Evolutionary conservation across 2,888 invertebrate genomes (phyloP), one percentile per base, ranked within the genome.

Genomic region (Nomada hirtipes): DNA sequence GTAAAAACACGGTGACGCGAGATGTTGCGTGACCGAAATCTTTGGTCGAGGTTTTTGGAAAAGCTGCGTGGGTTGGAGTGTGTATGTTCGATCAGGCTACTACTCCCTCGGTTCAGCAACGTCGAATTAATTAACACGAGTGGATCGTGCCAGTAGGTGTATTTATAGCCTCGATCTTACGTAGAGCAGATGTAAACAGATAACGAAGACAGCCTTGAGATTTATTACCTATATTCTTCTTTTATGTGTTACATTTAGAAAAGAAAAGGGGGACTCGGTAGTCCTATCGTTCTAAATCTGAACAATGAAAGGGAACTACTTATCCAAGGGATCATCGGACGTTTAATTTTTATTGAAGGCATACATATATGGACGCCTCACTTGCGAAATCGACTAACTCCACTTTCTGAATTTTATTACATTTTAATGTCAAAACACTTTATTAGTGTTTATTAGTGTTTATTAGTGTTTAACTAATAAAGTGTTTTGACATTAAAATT

Each of bases 61-160:
- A 53, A 42, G 42, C 36, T 29, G n/a, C 55, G 60, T 67, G 53
- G 67, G 71, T n/a, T n/a, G 53, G n/a, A 29, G 9, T 18, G n/a
- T 29, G 52, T 73, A 67, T 52, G 57, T 52, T 64, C 71, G 64
- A 75, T 50, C 36, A 13, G 26, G 50, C 53, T 68, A 42, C 75
- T 50, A 42, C 75, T 50, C 47, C 53, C 44, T 36, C 23, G 42
- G 36, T 77, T 59, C 65, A 52, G 52, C 44, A 73, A 55, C 52
- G 23, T 18, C 23, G 53, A 55, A 67, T 77, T 61, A 61, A 76
- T 76, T 76, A 61, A 61, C 50, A 9, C 60, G 36, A 47, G 3
- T 60, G 29, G 61, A 63, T 63, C 68, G 23, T 53, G 44, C 20
- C 47, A 20, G 47, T 69, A 29, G 50, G 57, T 53, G 23, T 69